These are phyloP conservation scores for Coturnix japonica DNA, from an alignment of 2,113 vertebrate genomes.

Conservation along the genomic window DNA sequence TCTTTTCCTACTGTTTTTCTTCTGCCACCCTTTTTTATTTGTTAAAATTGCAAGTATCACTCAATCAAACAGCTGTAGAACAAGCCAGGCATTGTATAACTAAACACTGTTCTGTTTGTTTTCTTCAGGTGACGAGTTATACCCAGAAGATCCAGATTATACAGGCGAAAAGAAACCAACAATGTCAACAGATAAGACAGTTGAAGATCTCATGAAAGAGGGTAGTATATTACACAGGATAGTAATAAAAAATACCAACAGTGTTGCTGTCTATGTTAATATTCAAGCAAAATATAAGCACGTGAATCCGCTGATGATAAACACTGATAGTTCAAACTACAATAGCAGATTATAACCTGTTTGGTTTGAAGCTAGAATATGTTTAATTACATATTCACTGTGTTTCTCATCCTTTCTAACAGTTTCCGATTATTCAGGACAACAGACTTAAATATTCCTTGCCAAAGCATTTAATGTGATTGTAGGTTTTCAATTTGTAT, in stretches of 20 bases:
- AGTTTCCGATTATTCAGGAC: background rate
- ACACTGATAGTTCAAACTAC: background rate
- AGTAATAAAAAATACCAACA: slow-evolving; percentile 3
- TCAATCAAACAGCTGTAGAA: background rate
- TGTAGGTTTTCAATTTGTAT: background rate
- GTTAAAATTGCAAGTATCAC: background rate
- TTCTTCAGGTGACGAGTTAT: slow-evolving; percentile 80
- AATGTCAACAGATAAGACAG: slow-evolving; percentile 72
- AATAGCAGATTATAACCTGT: slow-evolving; percentile 58
- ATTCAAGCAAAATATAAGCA: slow-evolving; percentile 72
- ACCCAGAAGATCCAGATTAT: slow-evolving; percentile 76
- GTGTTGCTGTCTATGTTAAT: slow-evolving; percentile 63
- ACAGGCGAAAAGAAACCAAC: slow-evolving; percentile 60
- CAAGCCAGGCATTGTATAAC: background rate
- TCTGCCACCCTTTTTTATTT: background rate
- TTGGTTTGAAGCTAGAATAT: background rate
- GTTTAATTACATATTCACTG: background rate
- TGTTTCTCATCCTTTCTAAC: background rate
- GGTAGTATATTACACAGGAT: slow-evolving; percentile 70
- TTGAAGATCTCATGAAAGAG: slow-evolving; percentile 76
- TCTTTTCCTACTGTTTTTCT: background rate
- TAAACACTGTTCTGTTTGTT: background rate
- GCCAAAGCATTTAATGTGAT: background rate
- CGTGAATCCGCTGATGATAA: slow-evolving; percentile 57
- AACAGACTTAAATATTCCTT: background rate